These are phyloP conservation scores for Athalia circularis DNA, from an alignment of 2,888 invertebrate species.

Conservation along the genomic window DNA sequence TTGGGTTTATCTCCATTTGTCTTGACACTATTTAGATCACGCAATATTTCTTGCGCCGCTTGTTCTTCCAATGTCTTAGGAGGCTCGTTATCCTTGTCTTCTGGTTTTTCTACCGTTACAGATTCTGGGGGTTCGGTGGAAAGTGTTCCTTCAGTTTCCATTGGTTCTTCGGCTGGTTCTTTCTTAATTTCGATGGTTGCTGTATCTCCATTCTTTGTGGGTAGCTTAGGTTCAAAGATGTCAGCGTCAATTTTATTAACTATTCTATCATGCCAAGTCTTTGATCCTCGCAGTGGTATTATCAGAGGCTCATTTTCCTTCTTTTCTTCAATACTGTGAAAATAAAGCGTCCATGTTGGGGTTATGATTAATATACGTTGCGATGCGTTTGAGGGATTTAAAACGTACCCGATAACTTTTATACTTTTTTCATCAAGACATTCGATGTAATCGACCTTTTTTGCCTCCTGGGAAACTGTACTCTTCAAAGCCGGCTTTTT, in stretches of 20 bases:
- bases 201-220: constrained; percentile 57
- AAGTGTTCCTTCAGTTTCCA: constrained; percentile 19
- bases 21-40: constrained; percentile 76
- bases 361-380: constrained; percentile 33
- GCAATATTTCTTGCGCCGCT: constrained; percentile 84
- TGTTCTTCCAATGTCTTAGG: constrained; percentile 80
- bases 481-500: constrained; percentile 76
- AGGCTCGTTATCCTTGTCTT: constrained; percentile 48
- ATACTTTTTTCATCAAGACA: constrained; percentile 86
- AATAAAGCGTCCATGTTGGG: constrained; percentile 39
- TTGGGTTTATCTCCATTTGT: constrained; percentile 67
- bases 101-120: constrained; percentile 59
- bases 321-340: constrained; percentile 76
- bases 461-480: constrained; percentile 70
- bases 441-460: constrained; percentile 83
- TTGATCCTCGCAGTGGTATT: constrained; percentile 78
- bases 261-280: constrained; percentile 69
- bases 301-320: constrained; percentile 78
- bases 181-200: constrained; percentile 52
- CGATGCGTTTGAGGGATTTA: constrained; percentile 45
- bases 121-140: constrained; percentile 51
- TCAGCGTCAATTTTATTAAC: constrained; percentile 76
- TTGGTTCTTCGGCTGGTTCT: constrained; percentile 49
- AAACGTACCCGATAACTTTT: constrained; percentile 83
- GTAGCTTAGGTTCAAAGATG: constrained; percentile 67